phyloP scores from a whole-genome alignment of 2,888 invertebrate genomes.

The Chrysomela aeneicollis region DNA sequence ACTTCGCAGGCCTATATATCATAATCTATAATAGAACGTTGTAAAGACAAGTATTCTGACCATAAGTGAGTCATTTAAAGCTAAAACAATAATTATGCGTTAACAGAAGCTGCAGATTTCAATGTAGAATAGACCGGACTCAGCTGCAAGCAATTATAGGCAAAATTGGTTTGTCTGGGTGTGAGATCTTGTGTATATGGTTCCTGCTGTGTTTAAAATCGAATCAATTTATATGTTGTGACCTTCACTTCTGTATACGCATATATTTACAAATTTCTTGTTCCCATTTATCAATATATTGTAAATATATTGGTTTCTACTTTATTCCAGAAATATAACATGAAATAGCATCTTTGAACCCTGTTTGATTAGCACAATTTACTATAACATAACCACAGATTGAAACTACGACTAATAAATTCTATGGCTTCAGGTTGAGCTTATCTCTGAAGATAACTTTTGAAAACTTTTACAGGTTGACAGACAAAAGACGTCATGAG shows the following conservation, averaged over 20 bases:
- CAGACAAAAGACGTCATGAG: neutral
- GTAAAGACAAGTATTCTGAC: neutral
- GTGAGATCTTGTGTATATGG: too few species aligned
- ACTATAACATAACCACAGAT: neutral
- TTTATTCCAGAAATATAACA: neutral
- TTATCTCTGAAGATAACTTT: too few species aligned
- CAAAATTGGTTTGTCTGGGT: neutral
- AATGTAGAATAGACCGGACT: too few species aligned
- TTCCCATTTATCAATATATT: slow-evolving; percentile 11
- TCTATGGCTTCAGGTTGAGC: neutral
- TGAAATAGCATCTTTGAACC: slow-evolving; percentile 17
- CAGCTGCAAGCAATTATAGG: neutral
- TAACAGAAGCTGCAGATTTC: neutral
- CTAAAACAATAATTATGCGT: neutral
- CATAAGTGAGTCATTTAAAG: neutral
- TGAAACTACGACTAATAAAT: slow-evolving; percentile 2
- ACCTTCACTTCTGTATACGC: neutral
- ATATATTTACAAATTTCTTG: neutral
- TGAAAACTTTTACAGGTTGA: neutral
- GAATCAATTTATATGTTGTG: too few species aligned
- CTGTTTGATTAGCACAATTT: slow-evolving; percentile 9
- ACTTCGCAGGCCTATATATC: neutral
- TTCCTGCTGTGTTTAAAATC: too few species aligned
- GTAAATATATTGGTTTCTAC: slow-evolving; percentile 4
- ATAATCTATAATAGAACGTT: neutral